Evolutionary conservation across 2,113 vertebrate genomes (phyloP).

Genomic region (Ictidomys tridecemlineatus): DNA sequence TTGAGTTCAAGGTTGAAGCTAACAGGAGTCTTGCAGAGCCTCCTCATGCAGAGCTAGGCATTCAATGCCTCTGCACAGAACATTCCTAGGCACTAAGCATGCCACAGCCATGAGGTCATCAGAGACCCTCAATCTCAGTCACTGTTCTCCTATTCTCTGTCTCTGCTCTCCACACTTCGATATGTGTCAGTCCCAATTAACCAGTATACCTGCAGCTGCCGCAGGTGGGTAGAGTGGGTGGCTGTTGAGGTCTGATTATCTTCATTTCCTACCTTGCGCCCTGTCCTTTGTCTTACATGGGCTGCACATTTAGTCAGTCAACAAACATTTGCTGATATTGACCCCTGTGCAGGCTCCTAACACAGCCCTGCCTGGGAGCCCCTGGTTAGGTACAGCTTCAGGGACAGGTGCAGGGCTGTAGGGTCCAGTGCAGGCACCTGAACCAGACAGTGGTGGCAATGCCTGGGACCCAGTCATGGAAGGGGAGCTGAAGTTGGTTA

Average conservation of each 20-base stretch:
- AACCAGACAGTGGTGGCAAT: not conserved
- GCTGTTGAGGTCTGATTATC: not conserved
- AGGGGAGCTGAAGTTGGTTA: not conserved
- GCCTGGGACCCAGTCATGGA: not conserved
- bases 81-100: too few species aligned
- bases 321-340: not conserved
- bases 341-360: not conserved
- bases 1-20: too few species aligned
- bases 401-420: not conserved
- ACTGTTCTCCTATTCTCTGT: too few species aligned
- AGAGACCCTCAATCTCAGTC: too few species aligned
- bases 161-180: too few species aligned
- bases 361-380: not conserved
- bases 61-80: too few species aligned
- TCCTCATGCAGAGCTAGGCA: too few species aligned
- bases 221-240: not conserved
- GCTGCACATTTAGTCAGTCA: not conserved
- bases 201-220: not conserved
- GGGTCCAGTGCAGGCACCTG: not conserved
- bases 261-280: not conserved
- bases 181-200: not conserved
- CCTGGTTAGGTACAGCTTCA: not conserved
- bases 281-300: not conserved
- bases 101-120: too few species aligned
- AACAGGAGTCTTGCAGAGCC: too few species aligned